These are phyloP conservation scores for Conus canariensis DNA, from an alignment of 2,888 invertebrate species.

Conservation along the genomic window DNA sequence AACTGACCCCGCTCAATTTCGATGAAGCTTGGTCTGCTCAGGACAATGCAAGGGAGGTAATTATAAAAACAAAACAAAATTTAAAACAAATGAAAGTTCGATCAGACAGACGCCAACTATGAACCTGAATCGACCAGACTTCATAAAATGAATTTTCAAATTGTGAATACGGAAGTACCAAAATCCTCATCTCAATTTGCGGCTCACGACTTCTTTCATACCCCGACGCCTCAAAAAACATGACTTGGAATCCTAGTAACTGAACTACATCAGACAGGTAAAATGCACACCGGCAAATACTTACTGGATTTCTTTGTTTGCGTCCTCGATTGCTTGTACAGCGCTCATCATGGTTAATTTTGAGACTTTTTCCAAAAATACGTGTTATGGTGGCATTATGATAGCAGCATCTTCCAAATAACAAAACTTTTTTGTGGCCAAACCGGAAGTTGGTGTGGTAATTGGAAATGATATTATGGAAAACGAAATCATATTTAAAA, in stretches of 20 bases:
- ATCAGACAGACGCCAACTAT: neutral
- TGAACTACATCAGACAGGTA: slow-evolving; percentile 9
- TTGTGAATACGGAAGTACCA: slow-evolving; percentile 19
- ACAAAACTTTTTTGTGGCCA: slow-evolving; percentile 27
- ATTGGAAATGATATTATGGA: slow-evolving; percentile 1
- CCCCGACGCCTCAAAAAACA: slow-evolving; percentile 30
- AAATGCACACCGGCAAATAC: slow-evolving; percentile 29
- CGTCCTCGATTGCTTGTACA: slow-evolving; percentile 36
- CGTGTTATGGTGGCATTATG: slow-evolving; percentile 18
- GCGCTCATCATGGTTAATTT: slow-evolving; percentile 39
- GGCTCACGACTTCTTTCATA: neutral
- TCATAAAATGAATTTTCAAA: neutral
- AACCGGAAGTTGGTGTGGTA: slow-evolving; percentile 33
- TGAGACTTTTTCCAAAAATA: neutral
- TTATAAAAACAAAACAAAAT: slow-evolving; percentile 33
- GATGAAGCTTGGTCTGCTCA: neutral
- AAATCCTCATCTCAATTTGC: neutral
- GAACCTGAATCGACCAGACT: neutral
- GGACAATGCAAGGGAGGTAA: slow-evolving; percentile 30
- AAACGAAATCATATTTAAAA: neutral
- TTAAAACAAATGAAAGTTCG: slow-evolving; percentile 4
- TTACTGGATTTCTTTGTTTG: slow-evolving; percentile 44
- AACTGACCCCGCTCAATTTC: neutral
- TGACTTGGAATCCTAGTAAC: slow-evolving; percentile 22
- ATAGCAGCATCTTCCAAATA: slow-evolving; percentile 27